These are phyloP conservation scores for Clarias macrocephalus DNA, from an alignment of 2,113 vertebrate species.

Conservation along the genomic window DNA sequence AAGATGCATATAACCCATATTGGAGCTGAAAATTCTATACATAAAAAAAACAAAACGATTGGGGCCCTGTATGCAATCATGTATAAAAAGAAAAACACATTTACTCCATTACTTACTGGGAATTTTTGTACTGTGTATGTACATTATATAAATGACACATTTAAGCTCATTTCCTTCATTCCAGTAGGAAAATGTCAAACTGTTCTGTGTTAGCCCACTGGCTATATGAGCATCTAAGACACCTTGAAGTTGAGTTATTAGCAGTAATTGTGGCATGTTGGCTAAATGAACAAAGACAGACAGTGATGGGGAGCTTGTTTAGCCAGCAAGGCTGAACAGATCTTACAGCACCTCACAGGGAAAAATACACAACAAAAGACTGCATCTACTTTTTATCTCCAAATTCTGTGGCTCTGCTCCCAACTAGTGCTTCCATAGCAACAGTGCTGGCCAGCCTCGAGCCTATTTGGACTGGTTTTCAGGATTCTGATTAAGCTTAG, in stretches of 20 bases:
- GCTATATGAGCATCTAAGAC: neutral
- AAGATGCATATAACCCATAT: neutral
- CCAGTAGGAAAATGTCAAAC: constrained; percentile 24
- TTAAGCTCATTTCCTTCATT: constrained; percentile 53
- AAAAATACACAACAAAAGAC: constrained; percentile 46
- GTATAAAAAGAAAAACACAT: neutral
- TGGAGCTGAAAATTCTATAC: neutral
- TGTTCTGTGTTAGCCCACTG: neutral
- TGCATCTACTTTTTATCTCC: constrained; percentile 46
- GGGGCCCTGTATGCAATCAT: neutral
- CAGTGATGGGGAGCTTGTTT: constrained; percentile 27
- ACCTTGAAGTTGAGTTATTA: constrained; percentile 14
- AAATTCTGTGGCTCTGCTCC: constrained; percentile 35
- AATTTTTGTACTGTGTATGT: constrained; percentile 56
- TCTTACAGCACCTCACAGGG: neutral
- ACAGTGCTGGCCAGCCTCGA: constrained; percentile 35
- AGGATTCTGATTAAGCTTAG: constrained; percentile 22
- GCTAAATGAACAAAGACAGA: constrained; percentile 28
- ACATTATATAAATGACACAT: constrained; percentile 43
- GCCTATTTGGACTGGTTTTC: constrained; percentile 14
- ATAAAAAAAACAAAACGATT: neutral
- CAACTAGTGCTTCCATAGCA: constrained; percentile 39
- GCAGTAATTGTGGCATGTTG: constrained; percentile 21
- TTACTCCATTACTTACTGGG: constrained; percentile 54
- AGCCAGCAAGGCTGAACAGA: constrained; percentile 29